Percentiles rank a stretch among this genome's conserved stretches.
These are phyloP conservation scores for Glaucomys volans DNA, from an alignment of 2,113 vertebrate species.

Conservation along the genomic window DNA sequence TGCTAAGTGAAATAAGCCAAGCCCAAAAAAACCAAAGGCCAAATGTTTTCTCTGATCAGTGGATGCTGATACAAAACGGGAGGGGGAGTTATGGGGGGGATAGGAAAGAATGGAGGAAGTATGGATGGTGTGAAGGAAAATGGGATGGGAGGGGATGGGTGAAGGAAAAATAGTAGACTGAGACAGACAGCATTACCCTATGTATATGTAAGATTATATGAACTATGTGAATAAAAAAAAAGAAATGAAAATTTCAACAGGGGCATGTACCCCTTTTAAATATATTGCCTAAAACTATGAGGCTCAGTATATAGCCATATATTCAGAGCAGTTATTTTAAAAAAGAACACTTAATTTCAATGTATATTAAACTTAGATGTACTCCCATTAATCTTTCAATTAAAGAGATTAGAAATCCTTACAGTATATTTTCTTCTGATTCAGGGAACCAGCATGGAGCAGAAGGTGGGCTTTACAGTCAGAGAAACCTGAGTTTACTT, in stretches of 20 bases:
- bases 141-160: no score
- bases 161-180: no score
- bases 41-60: no score
- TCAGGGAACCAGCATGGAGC: background rate
- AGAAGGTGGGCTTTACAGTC: background rate
- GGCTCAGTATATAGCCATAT: background rate
- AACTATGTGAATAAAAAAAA: no score
- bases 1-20: no score
- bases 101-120: no score
- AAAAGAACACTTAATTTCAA: conserved; percentile 30
- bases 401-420: background rate
- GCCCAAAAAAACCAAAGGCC: no score
- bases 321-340: background rate
- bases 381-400: background rate
- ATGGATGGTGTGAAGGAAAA: no score
- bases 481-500: background rate
- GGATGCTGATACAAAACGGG: no score
- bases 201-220: no score
- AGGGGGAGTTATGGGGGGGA: no score
- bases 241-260: background rate
- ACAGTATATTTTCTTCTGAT: background rate
- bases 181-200: no score
- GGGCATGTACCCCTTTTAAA: background rate
- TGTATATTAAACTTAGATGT: background rate
- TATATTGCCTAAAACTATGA: background rate